phyloP scores from a whole-genome alignment of 2,113 vertebrate species.

The Microtus montanus region DNA sequence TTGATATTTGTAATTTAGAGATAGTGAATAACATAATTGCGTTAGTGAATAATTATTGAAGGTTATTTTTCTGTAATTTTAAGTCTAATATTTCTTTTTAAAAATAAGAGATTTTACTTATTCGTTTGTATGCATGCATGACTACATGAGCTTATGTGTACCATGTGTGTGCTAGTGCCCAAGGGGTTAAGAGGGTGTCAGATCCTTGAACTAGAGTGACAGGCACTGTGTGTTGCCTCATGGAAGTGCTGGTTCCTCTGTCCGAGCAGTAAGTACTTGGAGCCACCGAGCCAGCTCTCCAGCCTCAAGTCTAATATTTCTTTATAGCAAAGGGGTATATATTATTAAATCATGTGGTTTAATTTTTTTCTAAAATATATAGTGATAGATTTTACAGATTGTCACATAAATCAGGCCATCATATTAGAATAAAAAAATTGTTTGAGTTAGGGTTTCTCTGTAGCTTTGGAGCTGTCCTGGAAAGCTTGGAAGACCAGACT shows the following conservation, averaged over 20 bases:
- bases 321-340: constrained; percentile 29
- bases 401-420: constrained; percentile 17
- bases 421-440: not conserved
- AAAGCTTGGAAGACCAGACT: too few relatives aligned
- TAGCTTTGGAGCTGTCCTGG: too few relatives aligned
- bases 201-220: not conserved
- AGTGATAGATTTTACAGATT: not conserved
- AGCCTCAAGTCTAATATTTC: not conserved
- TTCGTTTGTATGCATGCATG: not conserved
- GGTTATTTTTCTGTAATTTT: constrained; percentile 5
- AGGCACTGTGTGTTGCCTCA: not conserved
- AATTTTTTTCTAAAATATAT: not conserved
- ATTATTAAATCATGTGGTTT: constrained; percentile 31
- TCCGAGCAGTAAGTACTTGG: not conserved
- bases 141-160: not conserved
- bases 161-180: not conserved
- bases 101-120: not conserved
- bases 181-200: not conserved
- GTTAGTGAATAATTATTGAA: constrained; percentile 18
- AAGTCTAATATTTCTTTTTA: not conserved
- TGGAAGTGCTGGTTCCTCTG: not conserved
- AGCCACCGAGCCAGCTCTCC: not conserved
- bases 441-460: too few relatives aligned
- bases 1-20: constrained; percentile 55
- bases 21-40: constrained; percentile 13